Base-by-base conservation (phyloP, 2,797 vertebrate species). In the Morelia viridis region DNA sequence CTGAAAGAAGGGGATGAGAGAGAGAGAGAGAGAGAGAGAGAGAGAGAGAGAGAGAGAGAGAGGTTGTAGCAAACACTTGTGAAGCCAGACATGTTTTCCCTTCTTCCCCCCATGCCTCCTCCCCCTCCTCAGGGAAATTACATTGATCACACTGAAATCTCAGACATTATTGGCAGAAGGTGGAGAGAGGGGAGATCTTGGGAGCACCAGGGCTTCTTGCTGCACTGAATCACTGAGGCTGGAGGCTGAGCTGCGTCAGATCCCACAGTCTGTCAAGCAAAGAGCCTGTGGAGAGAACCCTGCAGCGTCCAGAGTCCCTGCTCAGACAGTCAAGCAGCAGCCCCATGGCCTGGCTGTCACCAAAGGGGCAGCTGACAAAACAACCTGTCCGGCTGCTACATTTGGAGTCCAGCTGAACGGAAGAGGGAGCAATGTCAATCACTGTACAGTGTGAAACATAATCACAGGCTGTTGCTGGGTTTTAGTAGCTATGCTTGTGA, bases 361-460 rank as follows among this genome's bases (percentile, higher is more conserved):
- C 53, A 93, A 31, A 92, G 90, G 61, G 31, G 4, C 97, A 97
- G 97, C 97, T 98, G 97, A 97, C 95, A 96, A 97, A 98, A 98
- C 96, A 98, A 94, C 88, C 92, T 50, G 93, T 94, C 76, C 5
- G 91, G 93, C 92, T 65, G 90, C 89, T 46, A 0, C 68, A 94
- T 93, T 76, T 6, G 1, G 92, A 94, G 91, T 92, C 94, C 92
- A 4, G 76, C 93, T 88, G 0, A 1, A 84, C 0, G 0, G 91
- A 93, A 93, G 89, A 91, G 93, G 64, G 92, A 91, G 90, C 1
- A 0, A 95, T 97, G 97, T 97, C 97, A 97, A 94, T 97, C 97
- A 97, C 15, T 1, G 8, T 28, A n/a, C 94, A 85, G 83, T 0
- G 19, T 46, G 96, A 96, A 97, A 96, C 87, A 4, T 17, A 95